Base-by-base conservation (phyloP, 37 sponge, comb jelly and placozoan genomes). In the Eunapius fragilis region DNA sequence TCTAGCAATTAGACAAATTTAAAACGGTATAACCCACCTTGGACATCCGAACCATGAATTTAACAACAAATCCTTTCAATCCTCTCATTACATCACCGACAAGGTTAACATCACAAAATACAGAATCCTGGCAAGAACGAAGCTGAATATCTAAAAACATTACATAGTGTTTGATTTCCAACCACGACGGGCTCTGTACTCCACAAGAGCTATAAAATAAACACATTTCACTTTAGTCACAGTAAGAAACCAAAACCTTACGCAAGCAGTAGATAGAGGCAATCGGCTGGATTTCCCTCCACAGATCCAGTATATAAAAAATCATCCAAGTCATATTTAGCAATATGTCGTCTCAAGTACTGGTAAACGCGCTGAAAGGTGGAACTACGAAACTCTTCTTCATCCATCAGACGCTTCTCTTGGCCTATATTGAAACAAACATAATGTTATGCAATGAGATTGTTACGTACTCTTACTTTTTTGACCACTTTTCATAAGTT, bases 31-130 rank as follows among this genome's bases (percentile, higher is more conserved):
- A 34, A 86, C 87, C 67, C 71, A 93, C 93, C 50, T 81, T 74
- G 12, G 97, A 92, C 98, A 98, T 98, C 22, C 69, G 76, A 24
- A 98, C 90, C 95, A 98, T 92, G 82, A 98, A 94, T 47, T 91
- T 94, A 4, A 94, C 90, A 3, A 98, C 96, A 94, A 98, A 98
- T 0, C 76, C 31, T 77, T 94, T 96, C 67, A 98, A 92, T 0
- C 95, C 97, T 25, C 84, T 25, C 75, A 90, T 67, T 12, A 84
- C 84, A 74, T 85, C 94, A 74, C 80, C 85, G 27, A 85, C 73
- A 37, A 84, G 28, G n/a, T 4, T 33, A 5, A 74, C 70, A 83
- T 91, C 69, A 78, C 88, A 89, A 70, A 92, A 98, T 0, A 84
- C 79, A 31, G 92, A 94, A 2, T 72, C 9, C 79, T 98, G 92